A percentile compares a stretch with the other conserved stretches of the same genome.
phyloP scores from a whole-genome alignment of 2,113 vertebrate species.

The Platysternon megacephalum region DNA sequence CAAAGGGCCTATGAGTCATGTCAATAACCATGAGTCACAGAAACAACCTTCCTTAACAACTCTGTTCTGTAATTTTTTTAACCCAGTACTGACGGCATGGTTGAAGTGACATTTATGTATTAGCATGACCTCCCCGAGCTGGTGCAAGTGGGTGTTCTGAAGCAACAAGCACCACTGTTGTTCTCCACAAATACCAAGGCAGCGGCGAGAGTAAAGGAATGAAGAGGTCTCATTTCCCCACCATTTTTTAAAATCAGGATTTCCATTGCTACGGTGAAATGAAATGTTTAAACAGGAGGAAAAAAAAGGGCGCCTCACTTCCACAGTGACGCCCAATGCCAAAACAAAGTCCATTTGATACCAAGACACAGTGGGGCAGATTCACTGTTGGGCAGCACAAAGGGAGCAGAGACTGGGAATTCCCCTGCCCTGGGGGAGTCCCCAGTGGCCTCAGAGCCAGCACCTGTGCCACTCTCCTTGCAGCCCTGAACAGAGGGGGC shows the following conservation, averaged over 20 bases:
- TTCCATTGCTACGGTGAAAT: background rate
- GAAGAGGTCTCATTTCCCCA: background rate
- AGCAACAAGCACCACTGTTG: background rate
- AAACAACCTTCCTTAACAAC: background rate
- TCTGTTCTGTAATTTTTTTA: background rate
- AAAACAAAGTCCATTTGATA: background rate
- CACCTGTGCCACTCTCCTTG: background rate
- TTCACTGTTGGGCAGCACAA: background rate
- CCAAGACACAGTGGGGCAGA: background rate
- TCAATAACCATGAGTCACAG: conserved; percentile 64
- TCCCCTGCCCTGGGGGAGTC: background rate
- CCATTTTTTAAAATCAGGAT: background rate
- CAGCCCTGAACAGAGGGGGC: background rate
- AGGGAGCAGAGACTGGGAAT: background rate
- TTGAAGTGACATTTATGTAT: conserved; percentile 7
- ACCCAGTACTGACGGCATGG: conserved; percentile 8
- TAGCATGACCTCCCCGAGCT: background rate
- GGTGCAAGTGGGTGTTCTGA: background rate
- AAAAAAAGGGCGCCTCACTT: background rate
- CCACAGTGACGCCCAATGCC: background rate
- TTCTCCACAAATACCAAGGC: background rate
- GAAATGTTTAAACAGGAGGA: background rate
- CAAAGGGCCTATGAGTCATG: conserved; percentile 70
- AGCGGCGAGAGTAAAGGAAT: background rate
- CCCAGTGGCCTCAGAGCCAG: background rate